Conservation (phyloP, 2,797 vertebrate genomes). For the Masticophis lateralis region DNA sequence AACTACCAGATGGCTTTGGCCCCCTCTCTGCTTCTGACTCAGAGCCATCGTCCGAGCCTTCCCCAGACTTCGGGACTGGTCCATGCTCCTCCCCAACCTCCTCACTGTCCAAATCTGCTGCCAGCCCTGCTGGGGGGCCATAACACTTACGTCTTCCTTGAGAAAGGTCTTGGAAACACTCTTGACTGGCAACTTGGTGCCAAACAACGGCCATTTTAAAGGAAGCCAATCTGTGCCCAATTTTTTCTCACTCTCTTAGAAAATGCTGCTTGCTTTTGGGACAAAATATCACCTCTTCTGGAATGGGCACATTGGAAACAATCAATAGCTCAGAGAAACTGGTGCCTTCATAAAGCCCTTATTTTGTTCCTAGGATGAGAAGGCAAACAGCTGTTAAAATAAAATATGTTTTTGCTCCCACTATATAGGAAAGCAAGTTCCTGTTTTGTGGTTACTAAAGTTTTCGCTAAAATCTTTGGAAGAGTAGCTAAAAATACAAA, state of each 20-base stretch:
- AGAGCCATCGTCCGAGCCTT: too few relatives aligned
- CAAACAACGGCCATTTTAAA: background rate
- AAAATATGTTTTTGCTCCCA: background rate
- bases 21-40: too few relatives aligned
- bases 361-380: background rate
- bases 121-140: too few relatives aligned
- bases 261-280: background rate
- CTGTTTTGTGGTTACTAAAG: background rate
- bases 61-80: too few relatives aligned
- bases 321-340: background rate
- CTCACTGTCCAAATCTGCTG: too few relatives aligned
- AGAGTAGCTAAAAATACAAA: background rate
- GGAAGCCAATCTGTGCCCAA: background rate
- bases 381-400: background rate
- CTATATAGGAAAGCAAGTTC: background rate
- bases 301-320: background rate
- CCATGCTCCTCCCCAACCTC: too few relatives aligned
- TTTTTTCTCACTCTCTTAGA: background rate
- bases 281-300: background rate
- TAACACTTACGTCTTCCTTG: background rate
- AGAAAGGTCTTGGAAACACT: background rate
- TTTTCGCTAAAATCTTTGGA: background rate
- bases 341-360: background rate
- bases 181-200: background rate
- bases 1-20: too few relatives aligned